These are phyloP conservation scores for Neolamprologus ventralis DNA, from an alignment of 2,113 vertebrate species.

Conservation along the genomic window DNA sequence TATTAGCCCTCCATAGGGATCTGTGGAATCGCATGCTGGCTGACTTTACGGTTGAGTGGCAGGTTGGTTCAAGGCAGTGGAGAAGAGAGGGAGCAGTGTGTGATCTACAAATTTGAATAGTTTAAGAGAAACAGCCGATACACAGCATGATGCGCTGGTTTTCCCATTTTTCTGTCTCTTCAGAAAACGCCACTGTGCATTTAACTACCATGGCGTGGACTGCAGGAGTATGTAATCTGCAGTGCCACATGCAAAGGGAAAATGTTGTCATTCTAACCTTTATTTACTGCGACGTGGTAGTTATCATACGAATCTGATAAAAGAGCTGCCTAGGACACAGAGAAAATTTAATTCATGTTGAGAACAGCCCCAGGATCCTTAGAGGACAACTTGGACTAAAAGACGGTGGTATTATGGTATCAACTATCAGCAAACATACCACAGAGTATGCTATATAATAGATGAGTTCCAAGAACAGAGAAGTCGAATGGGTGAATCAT, in stretches of 20 bases:
- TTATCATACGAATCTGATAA: not conserved
- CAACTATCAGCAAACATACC: not conserved
- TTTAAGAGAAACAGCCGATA: conserved; percentile 38
- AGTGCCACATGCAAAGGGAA: not conserved
- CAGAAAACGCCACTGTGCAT: conserved; percentile 15
- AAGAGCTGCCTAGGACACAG: not conserved
- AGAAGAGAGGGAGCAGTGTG: conserved; percentile 31
- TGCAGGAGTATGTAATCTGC: conserved; percentile 5
- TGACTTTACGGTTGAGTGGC: conserved; percentile 55
- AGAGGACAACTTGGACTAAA: not conserved
- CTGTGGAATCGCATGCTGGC: conserved; percentile 37
- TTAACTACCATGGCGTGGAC: conserved; percentile 26
- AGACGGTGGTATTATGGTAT: not conserved
- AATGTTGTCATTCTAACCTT: conserved; percentile 13
- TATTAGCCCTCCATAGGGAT: conserved; percentile 42
- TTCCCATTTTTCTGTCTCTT: conserved; percentile 7
- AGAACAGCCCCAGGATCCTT: not conserved
- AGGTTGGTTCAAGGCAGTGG: conserved; percentile 47
- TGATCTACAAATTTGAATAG: conserved; percentile 51
- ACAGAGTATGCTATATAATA: not conserved
- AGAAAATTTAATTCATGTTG: not conserved
- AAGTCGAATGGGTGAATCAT: not conserved
- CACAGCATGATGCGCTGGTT: conserved; percentile 23
- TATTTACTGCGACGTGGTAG: not conserved
- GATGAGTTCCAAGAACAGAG: not conserved